These are phyloP conservation scores for Drosophila affinis DNA, from an alignment of 2,888 invertebrate species.

Conservation along the genomic window DNA sequence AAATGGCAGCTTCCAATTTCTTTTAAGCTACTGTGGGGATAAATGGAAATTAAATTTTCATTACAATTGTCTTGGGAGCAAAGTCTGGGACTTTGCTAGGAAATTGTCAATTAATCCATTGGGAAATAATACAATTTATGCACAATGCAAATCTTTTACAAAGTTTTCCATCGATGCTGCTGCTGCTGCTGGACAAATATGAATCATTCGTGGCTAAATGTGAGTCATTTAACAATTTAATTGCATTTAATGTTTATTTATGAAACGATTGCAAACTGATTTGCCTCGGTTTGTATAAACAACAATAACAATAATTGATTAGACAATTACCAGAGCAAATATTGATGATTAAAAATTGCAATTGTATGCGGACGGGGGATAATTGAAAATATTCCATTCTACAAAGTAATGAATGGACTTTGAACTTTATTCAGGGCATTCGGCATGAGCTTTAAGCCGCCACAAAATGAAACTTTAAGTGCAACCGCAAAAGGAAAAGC, in stretches of 20 bases:
- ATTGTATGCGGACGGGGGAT: not conserved
- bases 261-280: conserved; percentile 16
- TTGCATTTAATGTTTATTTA: conserved; percentile 65
- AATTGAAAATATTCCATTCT: conserved; percentile 11
- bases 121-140: conserved; percentile 50
- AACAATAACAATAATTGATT: conserved; percentile 69
- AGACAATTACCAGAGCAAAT: conserved; percentile 55
- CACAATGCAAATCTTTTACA: conserved; percentile 32
- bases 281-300: conserved; percentile 42
- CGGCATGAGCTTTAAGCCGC: not conserved
- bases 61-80: conserved; percentile 39
- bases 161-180: conserved; percentile 7
- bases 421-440: conserved; percentile 3
- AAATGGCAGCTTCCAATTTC: conserved; percentile 22
- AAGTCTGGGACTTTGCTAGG: not conserved
- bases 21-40: not conserved
- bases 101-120: conserved; percentile 59
- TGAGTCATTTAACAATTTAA: conserved; percentile 67
- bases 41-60: conserved; percentile 47
- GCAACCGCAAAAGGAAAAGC: not conserved
- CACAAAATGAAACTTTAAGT: not conserved
- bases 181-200: conserved; percentile 47
- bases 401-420: too few relatives aligned
- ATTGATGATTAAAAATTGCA: conserved; percentile 42
- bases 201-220: conserved; percentile 42